Evolutionary conservation across 2,888 invertebrate species (phyloP), one percentile per base, ranked within the genome.

Genomic region (Conops quadrifasciatus): DNA sequence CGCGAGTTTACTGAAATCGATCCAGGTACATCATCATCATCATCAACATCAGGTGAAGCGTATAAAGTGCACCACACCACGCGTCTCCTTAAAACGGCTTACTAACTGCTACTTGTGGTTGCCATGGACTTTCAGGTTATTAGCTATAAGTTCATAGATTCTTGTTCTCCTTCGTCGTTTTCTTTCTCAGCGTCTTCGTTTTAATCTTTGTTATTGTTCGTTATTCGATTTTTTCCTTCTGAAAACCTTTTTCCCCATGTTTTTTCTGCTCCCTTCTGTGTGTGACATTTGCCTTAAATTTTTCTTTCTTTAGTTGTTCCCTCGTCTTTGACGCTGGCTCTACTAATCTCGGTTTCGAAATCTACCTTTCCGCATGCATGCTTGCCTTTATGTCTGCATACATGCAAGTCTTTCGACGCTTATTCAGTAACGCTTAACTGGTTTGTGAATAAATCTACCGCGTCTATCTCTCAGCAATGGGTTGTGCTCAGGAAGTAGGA

Each of bases 381-480:
- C 21, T 21, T 51, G 21, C 16, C 21, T 59, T 26, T 70, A 16
- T 51, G 62, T 43, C 36, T 30, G 13, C 43, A n/a, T 19, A 11
- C 19, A 16, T 0, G 36, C 28, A 53, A 26, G 28, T 71, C 21
- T 58, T 60, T 30, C 19, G 60, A 24, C 24, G 30, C 21, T 15
- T 71, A 72, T 74, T 74, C 74, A 72, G 69, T 75, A 72, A 73
- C 70, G 63, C 66, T 73, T 74, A 74, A 72, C 72, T 72, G 74
- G 71, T 74, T 74, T 70, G 51, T 63, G 47, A 28, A 45, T 65
- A 45, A 58, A 49, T 51, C 30, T 21, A 45, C 28, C 15, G 1
- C 24, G 53, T 53, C 15, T 28, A 58, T 58, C 58, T 2, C 11
- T 9, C 36, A 36, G 9, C 26, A 16, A 24, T 16, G 15, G 16